Evolutionary conservation across 1,140 invertebrate species (phyloP).

Genomic region (Episyrphus balteatus): DNA sequence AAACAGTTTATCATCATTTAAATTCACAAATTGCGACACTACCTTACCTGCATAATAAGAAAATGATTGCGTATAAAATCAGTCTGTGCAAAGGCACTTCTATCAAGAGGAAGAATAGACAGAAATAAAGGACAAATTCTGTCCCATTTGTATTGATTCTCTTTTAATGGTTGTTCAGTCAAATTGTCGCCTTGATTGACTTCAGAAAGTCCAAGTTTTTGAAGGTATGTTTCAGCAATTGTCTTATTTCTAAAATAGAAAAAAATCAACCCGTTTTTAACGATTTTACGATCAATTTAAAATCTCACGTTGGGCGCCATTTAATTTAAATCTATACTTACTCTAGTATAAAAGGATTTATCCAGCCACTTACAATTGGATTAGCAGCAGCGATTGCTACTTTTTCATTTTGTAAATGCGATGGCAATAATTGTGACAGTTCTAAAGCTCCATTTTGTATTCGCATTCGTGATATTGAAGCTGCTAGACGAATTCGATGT

Average conservation of each 20-base stretch:
- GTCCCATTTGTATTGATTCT: conserved; percentile 51
- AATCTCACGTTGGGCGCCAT: neutral
- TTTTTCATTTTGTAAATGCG: conserved; percentile 53
- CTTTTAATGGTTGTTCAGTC: conserved; percentile 31
- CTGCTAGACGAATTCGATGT: conserved; percentile 52
- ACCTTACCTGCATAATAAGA: conserved; percentile 44
- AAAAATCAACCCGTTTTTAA: neutral
- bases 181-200: conserved; percentile 17
- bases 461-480: conserved; percentile 55
- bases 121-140: conserved; percentile 60
- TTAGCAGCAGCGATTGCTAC: conserved; percentile 46
- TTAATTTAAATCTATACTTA: conserved; percentile 25
- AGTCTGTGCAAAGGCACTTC: conserved; percentile 27
- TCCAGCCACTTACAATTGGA: conserved; percentile 58
- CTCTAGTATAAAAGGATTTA: conserved; percentile 60
- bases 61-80: conserved; percentile 43
- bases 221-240: conserved; percentile 18
- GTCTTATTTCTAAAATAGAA: conserved; percentile 18
- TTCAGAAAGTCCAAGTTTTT: conserved; percentile 23
- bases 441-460: conserved; percentile 57
- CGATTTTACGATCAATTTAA: neutral
- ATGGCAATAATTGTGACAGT: conserved; percentile 52
- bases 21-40: neutral
- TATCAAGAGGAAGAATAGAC: conserved; percentile 44
- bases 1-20: neutral